Evolutionary conservation across 2,113 vertebrate species (phyloP), one percentile per base, ranked within the genome.

Genomic region (Pagrus major): DNA sequence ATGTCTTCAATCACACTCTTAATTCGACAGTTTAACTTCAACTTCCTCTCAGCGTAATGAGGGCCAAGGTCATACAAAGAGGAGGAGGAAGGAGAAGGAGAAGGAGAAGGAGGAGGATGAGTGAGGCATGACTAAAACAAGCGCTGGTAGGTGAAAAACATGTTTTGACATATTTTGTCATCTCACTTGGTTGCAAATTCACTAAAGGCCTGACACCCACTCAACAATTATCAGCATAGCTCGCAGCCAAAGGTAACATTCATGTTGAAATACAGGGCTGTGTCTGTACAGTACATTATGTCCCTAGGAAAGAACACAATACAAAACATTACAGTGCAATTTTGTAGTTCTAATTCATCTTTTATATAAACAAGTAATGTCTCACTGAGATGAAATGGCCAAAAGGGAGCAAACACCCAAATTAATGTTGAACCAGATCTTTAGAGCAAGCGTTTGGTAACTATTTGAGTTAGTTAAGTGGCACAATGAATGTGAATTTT

Each of bases 161-260:
- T 88, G 91, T 89, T 91, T 88, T 87, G 91, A 89, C 88, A 84
- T 79, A 90, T 83, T 87, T 88, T 85, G 71, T 72, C 76, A 46
- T 82, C 80, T 83, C 80, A 86, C 80, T 88, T 71, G 84, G 87
- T 82, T 90, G 72, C 75, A 89, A 86, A 84, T 86, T 86, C 83
- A 85, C 81, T 31, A 72, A 86, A 82, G 80, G 71, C 56, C 77
- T 61, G 66, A 92, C 88, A 86, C 90, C 87, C 83, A 88, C 87
- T 91, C 87, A 71, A 79, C 81, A 90, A 88, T 89, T 90, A 88
- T 80, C 70, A 76, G 75, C 71, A 71, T 42, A 58, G 81, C 84
- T 72, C 1, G 3, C 76, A 85, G 85, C 83, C 81, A 89, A 90
- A 89, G 85, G 85, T 88, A 86, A 86, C 72, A 75, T 56, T 85